Percentiles rank a stretch among this genome's conserved stretches.
These are phyloP conservation scores for Tokudaia muenninki DNA, from an alignment of 2,797 vertebrate genomes.

Conservation along the genomic window DNA sequence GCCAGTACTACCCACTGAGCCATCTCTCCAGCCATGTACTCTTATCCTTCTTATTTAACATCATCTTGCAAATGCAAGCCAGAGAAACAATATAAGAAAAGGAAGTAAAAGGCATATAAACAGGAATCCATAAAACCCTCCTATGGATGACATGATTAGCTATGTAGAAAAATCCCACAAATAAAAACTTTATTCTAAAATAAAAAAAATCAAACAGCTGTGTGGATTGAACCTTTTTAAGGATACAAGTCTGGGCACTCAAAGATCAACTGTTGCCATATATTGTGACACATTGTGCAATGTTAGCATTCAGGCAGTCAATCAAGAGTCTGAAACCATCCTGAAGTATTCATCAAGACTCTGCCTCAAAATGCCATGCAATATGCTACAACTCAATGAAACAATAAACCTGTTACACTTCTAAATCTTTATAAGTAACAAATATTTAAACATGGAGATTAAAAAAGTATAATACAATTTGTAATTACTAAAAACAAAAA, in stretches of 20 bases:
- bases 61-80: not conserved
- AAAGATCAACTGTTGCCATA: not conserved
- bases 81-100: slow-evolving; percentile 12
- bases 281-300: not conserved
- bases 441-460: not conserved
- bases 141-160: not conserved
- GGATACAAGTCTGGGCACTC: not conserved
- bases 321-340: not conserved
- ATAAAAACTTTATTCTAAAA: not conserved
- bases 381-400: not conserved
- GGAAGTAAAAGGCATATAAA: not conserved
- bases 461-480: slow-evolving; percentile 9
- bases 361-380: not conserved
- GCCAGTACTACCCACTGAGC: no score
- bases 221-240: not conserved
- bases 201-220: not conserved
- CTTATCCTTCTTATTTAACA: not conserved
- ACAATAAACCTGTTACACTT: not conserved
- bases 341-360: not conserved
- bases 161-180: not conserved
- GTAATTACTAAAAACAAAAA: not conserved
- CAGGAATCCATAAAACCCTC: not conserved
- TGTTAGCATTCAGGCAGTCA: not conserved
- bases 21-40: not conserved
- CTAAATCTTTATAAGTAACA: not conserved